Percentiles rank a stretch among this genome's conserved stretches.
Conservation (phyloP, 92 coral and sea anemone species). For the Epizoanthus fatuus region DNA sequence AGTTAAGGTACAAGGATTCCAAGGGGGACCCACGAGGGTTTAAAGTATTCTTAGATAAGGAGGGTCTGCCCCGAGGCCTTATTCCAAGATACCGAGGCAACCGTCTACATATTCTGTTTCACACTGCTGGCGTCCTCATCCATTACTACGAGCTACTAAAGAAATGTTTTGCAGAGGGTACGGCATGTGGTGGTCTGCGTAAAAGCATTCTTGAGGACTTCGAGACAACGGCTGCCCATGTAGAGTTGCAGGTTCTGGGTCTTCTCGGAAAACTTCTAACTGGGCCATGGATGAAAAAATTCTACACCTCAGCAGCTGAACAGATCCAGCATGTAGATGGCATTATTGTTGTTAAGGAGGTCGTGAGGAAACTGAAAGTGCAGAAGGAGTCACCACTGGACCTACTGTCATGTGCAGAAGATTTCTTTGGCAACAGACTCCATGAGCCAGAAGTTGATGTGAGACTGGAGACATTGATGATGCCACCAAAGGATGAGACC, state of each 20-base stretch:
- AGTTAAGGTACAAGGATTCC: no score
- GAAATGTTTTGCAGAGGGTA: not conserved
- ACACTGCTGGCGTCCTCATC: not conserved
- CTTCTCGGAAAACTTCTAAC: not conserved
- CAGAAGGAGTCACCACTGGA: not conserved
- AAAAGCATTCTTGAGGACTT: not conserved
- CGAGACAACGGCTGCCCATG: not conserved
- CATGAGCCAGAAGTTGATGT: not conserved
- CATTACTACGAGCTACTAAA: not conserved
- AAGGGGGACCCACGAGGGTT: no score
- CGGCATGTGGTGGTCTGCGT: conserved; percentile 2
- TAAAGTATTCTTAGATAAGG: no score
- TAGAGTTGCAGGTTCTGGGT: not conserved
- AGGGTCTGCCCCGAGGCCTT: no score
- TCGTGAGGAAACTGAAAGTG: not conserved
- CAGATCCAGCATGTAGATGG: not conserved
- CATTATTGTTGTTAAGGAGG: not conserved
- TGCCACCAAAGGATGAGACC: not conserved
- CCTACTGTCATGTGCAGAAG: not conserved
- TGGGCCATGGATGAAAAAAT: not conserved
- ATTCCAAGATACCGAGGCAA: no score
- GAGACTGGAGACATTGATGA: not conserved
- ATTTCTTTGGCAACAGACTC: conserved; percentile 1
- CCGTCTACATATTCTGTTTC: no score
- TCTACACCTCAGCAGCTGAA: not conserved